phyloP scores from a whole-genome alignment of 2,113 vertebrate species.

The Paramormyrops kingsleyae region DNA sequence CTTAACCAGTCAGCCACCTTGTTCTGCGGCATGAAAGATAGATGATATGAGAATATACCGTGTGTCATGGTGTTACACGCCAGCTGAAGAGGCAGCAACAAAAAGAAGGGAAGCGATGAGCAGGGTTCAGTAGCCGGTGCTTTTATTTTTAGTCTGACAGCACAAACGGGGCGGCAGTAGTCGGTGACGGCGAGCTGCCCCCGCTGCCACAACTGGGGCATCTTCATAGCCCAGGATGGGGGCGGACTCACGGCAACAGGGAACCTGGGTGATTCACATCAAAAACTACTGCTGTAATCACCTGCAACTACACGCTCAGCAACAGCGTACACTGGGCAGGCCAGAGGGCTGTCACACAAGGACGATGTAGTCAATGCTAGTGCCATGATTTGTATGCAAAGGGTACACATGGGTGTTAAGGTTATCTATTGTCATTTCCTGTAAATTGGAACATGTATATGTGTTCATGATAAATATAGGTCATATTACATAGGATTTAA shows the following conservation, averaged over 20 bases:
- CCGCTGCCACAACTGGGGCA: not conserved
- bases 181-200: not conserved
- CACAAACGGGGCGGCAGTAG: not conserved
- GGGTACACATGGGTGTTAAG: not conserved
- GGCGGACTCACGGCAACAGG: not conserved
- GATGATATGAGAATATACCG: not conserved
- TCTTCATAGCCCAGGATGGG: not conserved
- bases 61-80: not conserved
- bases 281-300: not conserved
- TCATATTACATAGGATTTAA: not conserved
- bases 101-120: not conserved
- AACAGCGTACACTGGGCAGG: not conserved
- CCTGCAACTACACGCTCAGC: not conserved
- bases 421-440: not conserved
- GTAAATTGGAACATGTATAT: not conserved
- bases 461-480: not conserved
- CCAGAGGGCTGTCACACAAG: not conserved
- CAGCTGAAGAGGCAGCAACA: not conserved
- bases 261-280: not conserved
- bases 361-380: not conserved
- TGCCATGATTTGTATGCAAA: not conserved
- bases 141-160: not conserved
- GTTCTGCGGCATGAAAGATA: not conserved
- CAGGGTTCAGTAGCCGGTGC: not conserved
- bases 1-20: not conserved